phyloP scores from a whole-genome alignment of 2,888 invertebrate genomes.

The Hydraecia micacea region DNA sequence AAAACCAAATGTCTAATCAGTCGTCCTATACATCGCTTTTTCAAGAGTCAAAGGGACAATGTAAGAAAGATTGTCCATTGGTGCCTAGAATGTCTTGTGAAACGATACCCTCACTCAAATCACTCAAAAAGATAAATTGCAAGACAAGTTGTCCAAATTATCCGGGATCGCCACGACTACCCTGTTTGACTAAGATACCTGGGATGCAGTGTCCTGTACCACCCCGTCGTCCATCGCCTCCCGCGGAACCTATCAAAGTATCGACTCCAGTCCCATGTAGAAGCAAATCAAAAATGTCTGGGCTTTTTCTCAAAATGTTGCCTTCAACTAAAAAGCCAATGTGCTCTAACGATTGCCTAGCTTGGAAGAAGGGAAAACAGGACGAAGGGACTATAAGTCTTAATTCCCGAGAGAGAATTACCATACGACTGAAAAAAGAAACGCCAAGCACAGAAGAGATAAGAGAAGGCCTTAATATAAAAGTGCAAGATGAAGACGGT shows the following conservation, averaged over 20 bases:
- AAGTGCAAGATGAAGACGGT: slow-evolving; percentile 80
- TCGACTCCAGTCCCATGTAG: slow-evolving; percentile 1
- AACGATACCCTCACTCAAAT: slow-evolving; percentile 42
- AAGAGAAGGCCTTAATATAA: slow-evolving; percentile 74
- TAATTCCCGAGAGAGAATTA: slow-evolving; percentile 74
- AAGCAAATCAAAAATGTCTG: slow-evolving; percentile 64
- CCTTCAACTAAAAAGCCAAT: slow-evolving; percentile 63
- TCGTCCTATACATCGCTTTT: slow-evolving; percentile 36
- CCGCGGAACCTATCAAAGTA: slow-evolving; percentile 16
- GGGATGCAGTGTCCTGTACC: slow-evolving; percentile 48
- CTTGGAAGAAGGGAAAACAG: slow-evolving; percentile 34
- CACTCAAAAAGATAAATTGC: slow-evolving; percentile 57
- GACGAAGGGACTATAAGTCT: slow-evolving; percentile 63
- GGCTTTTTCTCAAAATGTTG: slow-evolving; percentile 72
- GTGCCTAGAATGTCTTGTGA: slow-evolving; percentile 60
- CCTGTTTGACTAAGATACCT: slow-evolving; percentile 35
- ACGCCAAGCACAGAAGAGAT: slow-evolving; percentile 77
- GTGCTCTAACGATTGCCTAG: slow-evolving; percentile 64
- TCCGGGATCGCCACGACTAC: slow-evolving; percentile 26
- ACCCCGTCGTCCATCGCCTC: not conserved
- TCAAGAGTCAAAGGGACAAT: slow-evolving; percentile 3
- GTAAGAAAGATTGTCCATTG: slow-evolving; percentile 38
- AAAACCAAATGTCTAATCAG: slow-evolving; percentile 46
- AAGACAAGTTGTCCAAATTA: slow-evolving; percentile 61
- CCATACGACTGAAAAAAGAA: slow-evolving; percentile 71